Percentiles rank a stretch among this genome's conserved stretches.
Evolutionary conservation across 2,888 invertebrate genomes (phyloP).

Genomic region (Lasioglossum lativentre): DNA sequence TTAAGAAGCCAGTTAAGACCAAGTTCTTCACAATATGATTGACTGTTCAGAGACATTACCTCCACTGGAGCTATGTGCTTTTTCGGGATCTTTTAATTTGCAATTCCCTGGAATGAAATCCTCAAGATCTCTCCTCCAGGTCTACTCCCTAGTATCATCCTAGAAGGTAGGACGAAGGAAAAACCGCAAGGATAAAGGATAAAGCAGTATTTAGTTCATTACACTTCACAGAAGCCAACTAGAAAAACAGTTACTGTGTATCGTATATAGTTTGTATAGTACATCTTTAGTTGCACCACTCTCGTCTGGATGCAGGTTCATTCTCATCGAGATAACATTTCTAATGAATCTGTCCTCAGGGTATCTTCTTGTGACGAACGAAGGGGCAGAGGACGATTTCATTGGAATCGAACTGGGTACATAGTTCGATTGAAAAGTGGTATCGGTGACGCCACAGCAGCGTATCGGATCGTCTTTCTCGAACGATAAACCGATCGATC

Average conservation of each 20-base stretch:
- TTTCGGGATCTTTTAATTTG: no score
- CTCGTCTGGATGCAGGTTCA: background rate
- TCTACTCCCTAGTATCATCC: background rate
- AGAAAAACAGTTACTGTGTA: background rate
- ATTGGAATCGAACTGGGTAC: background rate
- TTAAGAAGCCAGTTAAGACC: background rate
- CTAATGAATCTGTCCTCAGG: background rate
- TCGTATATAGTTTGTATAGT: no score
- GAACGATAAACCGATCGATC: conserved; percentile 43
- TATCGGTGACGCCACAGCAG: conserved; percentile 6
- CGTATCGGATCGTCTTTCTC: conserved; percentile 25
- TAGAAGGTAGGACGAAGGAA: background rate
- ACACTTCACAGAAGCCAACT: background rate
- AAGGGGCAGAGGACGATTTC: background rate
- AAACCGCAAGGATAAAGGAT: no score
- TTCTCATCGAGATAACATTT: background rate
- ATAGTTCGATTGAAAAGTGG: background rate
- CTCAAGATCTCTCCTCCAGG: background rate
- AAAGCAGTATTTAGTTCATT: background rate
- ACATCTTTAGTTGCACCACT: background rate
- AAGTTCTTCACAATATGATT: no score
- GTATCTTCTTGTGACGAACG: background rate
- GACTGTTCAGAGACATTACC: no score
- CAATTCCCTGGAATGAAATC: background rate
- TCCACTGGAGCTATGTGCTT: no score